Evolutionary conservation across 2,113 vertebrate genomes (phyloP).

Genomic region (Passer domesticus): DNA sequence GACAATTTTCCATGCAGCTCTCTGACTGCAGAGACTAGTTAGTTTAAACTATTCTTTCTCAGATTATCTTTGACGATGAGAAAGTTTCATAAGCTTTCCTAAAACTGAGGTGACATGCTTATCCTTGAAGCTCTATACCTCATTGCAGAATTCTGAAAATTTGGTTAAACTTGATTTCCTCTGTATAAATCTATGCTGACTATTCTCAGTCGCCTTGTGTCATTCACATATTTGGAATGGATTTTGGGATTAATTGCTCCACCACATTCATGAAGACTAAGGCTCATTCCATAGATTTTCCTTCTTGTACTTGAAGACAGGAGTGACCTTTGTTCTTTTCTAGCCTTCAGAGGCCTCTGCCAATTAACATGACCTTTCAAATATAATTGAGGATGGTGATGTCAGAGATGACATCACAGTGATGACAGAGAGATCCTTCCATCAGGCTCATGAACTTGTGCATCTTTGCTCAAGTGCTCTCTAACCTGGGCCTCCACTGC

Average conservation of each 20-base stretch:
- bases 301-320: neutral
- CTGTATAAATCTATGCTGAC: neutral
- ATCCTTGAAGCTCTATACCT: neutral
- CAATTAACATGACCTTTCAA: neutral
- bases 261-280: neutral
- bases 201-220: accelerated
- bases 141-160: neutral
- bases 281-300: neutral
- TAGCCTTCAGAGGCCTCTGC: neutral
- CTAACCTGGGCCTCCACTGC: neutral
- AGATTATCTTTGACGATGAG: neutral
- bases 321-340: neutral
- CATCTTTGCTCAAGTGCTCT: neutral
- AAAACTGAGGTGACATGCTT: neutral
- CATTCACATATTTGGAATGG: neutral
- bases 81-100: neutral
- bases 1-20: neutral
- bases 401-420: neutral
- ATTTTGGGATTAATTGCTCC: neutral
- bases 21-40: neutral
- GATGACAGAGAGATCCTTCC: neutral
- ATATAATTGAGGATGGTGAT: neutral
- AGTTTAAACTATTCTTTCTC: neutral
- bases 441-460: neutral
- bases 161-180: neutral